Evolutionary conservation across 2,113 vertebrate genomes (phyloP).

Genomic region (Calonectris borealis): DNA sequence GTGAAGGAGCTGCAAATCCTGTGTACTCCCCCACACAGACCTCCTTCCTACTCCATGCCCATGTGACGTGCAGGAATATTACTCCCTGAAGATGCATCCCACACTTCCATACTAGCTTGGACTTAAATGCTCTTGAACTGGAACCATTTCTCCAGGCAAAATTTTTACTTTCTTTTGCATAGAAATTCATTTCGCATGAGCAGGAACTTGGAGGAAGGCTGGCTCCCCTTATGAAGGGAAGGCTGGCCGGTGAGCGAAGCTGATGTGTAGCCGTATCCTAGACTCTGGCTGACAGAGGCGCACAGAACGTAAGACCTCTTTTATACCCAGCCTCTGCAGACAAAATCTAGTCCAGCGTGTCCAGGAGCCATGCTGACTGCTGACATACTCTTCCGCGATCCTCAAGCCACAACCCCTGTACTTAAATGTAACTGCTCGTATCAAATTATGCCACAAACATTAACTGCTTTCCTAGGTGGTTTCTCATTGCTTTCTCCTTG

Average conservation of each 20-base stretch:
- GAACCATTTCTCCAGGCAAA: background rate
- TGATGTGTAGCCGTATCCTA: rapidly evolving
- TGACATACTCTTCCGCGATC: background rate
- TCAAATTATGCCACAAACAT: background rate
- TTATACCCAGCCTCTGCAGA: background rate
- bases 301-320: background rate
- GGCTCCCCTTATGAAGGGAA: background rate
- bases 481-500: background rate
- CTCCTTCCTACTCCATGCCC: background rate
- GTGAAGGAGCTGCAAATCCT: background rate
- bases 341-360: background rate
- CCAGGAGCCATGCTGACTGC: background rate
- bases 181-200: background rate
- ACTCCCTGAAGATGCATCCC: background rate
- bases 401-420: background rate
- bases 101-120: background rate
- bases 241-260: background rate
- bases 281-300: background rate
- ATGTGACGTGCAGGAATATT: rapidly evolving
- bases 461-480: background rate
- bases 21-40: background rate
- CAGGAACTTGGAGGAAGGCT: background rate
- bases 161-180: background rate
- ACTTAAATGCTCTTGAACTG: background rate
- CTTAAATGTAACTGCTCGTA: background rate